Evolutionary conservation across 2,113 vertebrate species (phyloP), one percentile per base, ranked within the genome.

Genomic region (Galbula dea): DNA sequence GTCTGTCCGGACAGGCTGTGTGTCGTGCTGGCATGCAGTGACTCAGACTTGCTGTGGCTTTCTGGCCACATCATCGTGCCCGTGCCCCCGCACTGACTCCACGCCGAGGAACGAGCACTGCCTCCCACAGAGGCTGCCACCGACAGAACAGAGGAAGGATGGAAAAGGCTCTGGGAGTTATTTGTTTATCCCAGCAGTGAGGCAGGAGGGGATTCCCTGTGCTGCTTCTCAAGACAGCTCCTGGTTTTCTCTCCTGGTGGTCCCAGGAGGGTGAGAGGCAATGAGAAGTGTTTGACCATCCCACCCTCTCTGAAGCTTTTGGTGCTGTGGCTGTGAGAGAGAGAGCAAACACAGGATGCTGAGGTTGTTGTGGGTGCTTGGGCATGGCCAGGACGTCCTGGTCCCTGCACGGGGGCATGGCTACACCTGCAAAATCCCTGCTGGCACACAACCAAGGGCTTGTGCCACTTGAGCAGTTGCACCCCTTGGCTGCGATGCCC

Each of bases 191-290:
- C n/a, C 41, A 32, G 6, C 41, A 34, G 58, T 34, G 71, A 55
- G n/a, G 48, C 36, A 16, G 68, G 36, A 32, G 48, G 48, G 62
- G 29, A 39, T 76, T 15, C 66, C 57, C 4, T 20, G 4, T 0
- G 1, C 30, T 0, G 0, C 32, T 41, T 62, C 46, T 46, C 1
- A 3, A 9, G 1, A 9, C n/a, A 61, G 27, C n/a, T 54, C 65
- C 36, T 39, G 23, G 16, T 41, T 63, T 68, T 39, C 27, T 54
- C 23, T 37, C 12, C 12, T 1, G 0, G 39, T 12, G 34, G 17
- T 52, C 9, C 12, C 14, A 19, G 46, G 3, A 4, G 4, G 37
- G 68, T 3, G 16, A 48, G 57, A 85, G 48, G 9, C 4, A 30
- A 26, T 0, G 2, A 24, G 39, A 73, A 4, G 4, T 82, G 37